These are phyloP conservation scores for Drosophila anomalata DNA, from an alignment of 2,888 invertebrate species.

Conservation along the genomic window DNA sequence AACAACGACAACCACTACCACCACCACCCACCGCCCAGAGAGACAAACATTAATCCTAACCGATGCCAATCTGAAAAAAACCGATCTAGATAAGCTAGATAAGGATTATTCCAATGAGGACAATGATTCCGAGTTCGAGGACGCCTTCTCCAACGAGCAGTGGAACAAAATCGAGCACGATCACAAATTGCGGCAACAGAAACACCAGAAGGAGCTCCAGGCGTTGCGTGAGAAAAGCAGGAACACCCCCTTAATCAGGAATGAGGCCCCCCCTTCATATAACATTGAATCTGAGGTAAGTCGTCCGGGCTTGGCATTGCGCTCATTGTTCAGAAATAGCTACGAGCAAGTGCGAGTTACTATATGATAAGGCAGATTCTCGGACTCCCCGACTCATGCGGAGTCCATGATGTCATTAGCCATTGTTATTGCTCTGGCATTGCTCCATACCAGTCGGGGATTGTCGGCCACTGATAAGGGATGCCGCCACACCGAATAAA, in stretches of 20 bases:
- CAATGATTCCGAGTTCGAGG: slow-evolving; percentile 58
- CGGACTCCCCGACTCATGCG: slow-evolving; percentile 1
- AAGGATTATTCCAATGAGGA: slow-evolving; percentile 28
- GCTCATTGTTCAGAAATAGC: slow-evolving; percentile 47
- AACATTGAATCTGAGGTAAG: slow-evolving; percentile 75
- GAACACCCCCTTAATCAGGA: slow-evolving; percentile 58
- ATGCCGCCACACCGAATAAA: not conserved
- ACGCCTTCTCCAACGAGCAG: slow-evolving; percentile 81
- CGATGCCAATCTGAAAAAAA: slow-evolving; percentile 33
- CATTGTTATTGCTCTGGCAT: slow-evolving; percentile 56
- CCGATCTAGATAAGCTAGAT: slow-evolving; percentile 5
- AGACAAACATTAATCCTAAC: slow-evolving; percentile 28
- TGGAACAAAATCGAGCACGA: slow-evolving; percentile 83
- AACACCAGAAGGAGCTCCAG: slow-evolving; percentile 76
- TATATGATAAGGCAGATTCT: slow-evolving; percentile 25
- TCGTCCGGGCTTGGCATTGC: slow-evolving; percentile 59
- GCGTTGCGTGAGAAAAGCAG: slow-evolving; percentile 57
- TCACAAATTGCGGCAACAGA: slow-evolving; percentile 75
- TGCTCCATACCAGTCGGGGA: slow-evolving; percentile 30
- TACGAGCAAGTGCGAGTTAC: not conserved
- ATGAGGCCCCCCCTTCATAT: not conserved
- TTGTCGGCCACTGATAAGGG: slow-evolving; percentile 17
- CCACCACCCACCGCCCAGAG: slow-evolving; percentile 17
- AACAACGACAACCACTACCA: slow-evolving; percentile 1
- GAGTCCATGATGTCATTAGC: slow-evolving; percentile 63